These are phyloP conservation scores for Oncorhynchus tshawytscha DNA, from an alignment of 2,113 vertebrate species.

Conservation along the genomic window DNA sequence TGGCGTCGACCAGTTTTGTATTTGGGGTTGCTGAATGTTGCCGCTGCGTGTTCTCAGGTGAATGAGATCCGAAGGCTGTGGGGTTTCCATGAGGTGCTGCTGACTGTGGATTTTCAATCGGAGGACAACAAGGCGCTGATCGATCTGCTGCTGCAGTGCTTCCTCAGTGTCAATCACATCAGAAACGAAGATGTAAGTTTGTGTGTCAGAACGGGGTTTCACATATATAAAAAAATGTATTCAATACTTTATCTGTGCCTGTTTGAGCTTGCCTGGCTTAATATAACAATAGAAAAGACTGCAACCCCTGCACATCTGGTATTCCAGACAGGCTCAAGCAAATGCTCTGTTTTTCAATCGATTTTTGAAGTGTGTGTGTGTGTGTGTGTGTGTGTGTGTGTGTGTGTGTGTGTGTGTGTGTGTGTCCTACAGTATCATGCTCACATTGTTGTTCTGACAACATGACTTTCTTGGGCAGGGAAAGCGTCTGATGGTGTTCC, in stretches of 20 bases:
- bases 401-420: too few species aligned
- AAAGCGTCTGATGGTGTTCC: constrained; percentile 90
- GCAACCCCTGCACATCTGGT: too few species aligned
- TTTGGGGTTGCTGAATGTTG: too few species aligned
- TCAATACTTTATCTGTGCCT: too few species aligned
- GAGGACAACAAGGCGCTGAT: constrained; percentile 81
- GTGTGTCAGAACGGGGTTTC: background rate
- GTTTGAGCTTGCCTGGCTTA: too few species aligned
- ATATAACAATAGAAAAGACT: too few species aligned
- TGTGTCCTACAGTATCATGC: background rate
- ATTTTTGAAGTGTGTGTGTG: too few species aligned
- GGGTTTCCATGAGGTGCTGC: constrained; percentile 78
- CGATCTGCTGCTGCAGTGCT: constrained; percentile 84
- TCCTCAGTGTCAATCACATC: constrained; percentile 76
- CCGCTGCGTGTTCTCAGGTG: constrained; percentile 63
- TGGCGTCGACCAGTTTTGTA: background rate
- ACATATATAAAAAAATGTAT: too few species aligned
- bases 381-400: too few species aligned
- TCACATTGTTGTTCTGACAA: too few species aligned
- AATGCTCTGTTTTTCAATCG: background rate
- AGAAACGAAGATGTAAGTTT: constrained; percentile 77
- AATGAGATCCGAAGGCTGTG: constrained; percentile 80
- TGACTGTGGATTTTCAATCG: constrained; percentile 80
- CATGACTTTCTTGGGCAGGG: constrained; percentile 72
- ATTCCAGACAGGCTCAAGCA: too few species aligned